Conservation (phyloP, 2,888 invertebrate genomes). For the Drosophila testacea region DNA sequence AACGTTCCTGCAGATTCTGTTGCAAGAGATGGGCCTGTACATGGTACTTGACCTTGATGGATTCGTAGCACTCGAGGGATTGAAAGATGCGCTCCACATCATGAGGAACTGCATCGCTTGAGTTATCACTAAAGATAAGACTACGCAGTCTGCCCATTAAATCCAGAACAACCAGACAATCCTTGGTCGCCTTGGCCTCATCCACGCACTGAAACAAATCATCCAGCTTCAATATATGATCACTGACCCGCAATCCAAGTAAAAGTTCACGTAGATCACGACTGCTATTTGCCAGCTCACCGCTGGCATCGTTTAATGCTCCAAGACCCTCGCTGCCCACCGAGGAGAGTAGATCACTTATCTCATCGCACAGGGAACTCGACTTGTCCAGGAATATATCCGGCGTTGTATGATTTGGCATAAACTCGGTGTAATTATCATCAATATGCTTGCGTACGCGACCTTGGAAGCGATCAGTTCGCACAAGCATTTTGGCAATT, state of each 20-base stretch:
- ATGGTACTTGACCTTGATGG: conserved; percentile 83
- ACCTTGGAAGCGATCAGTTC: conserved; percentile 82
- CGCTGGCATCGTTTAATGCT: conserved; percentile 87
- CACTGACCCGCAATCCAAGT: conserved; percentile 86
- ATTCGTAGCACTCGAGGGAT: conserved; percentile 82
- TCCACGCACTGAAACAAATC: conserved; percentile 85
- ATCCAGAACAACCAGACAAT: conserved; percentile 80
- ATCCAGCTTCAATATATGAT: conserved; percentile 85
- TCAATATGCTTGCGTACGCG: conserved; percentile 83
- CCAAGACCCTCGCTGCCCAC: conserved; percentile 88
- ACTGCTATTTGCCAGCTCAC: conserved; percentile 87
- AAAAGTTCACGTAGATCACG: conserved; percentile 87
- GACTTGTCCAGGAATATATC: conserved; percentile 83
- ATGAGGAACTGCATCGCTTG: conserved; percentile 35
- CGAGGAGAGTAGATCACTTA: conserved; percentile 76
- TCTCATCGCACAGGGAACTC: conserved; percentile 75
- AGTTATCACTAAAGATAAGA: conserved; percentile 70
- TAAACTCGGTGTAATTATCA: conserved; percentile 83
- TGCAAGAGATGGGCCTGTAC: conserved; percentile 82
- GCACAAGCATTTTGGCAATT: conserved; percentile 78
- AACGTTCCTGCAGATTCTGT: conserved; percentile 83
- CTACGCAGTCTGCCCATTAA: conserved; percentile 78
- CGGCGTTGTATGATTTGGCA: conserved; percentile 82
- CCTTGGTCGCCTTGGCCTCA: conserved; percentile 81
- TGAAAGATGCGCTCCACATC: conserved; percentile 79